phyloP scores from a whole-genome alignment of 2,888 invertebrate genomes.

The Mesopsocus fuscifrons region DNA sequence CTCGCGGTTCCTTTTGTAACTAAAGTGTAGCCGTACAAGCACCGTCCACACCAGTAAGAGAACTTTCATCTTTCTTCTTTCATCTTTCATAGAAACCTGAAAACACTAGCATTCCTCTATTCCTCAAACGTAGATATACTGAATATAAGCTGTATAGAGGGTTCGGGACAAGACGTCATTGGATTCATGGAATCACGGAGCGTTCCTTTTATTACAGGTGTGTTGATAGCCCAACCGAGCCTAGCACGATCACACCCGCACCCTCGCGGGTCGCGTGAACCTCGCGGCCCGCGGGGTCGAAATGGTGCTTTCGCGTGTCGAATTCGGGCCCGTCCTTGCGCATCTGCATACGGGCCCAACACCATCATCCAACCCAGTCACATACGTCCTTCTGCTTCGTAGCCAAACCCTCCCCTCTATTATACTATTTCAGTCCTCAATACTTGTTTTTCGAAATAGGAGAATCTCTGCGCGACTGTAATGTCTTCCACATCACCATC shows the following conservation, averaged over 20 bases:
- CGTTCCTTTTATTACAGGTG: background rate
- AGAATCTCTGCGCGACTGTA: background rate
- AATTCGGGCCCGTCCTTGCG: background rate
- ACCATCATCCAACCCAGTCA: background rate
- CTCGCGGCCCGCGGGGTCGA: background rate
- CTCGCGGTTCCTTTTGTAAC: too few species aligned
- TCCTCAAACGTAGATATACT: too few species aligned
- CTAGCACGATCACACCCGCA: background rate
- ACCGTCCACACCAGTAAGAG: too few species aligned
- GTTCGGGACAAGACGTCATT: too few species aligned
- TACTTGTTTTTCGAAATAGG: background rate
- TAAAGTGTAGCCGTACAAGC: too few species aligned
- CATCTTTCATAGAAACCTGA: too few species aligned
- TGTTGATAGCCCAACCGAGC: background rate
- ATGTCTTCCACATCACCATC: too few species aligned
- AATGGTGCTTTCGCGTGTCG: constrained; percentile 9
- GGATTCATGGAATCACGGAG: too few species aligned
- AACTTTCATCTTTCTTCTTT: too few species aligned
- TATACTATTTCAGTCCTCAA: background rate
- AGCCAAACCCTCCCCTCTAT: background rate
- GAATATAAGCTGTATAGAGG: too few species aligned
- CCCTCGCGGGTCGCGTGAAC: background rate
- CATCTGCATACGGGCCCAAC: background rate
- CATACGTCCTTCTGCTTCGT: background rate
- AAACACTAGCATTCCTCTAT: too few species aligned